Conservation (phyloP, 2,113 vertebrate genomes). For the Motacilla alba region DNA sequence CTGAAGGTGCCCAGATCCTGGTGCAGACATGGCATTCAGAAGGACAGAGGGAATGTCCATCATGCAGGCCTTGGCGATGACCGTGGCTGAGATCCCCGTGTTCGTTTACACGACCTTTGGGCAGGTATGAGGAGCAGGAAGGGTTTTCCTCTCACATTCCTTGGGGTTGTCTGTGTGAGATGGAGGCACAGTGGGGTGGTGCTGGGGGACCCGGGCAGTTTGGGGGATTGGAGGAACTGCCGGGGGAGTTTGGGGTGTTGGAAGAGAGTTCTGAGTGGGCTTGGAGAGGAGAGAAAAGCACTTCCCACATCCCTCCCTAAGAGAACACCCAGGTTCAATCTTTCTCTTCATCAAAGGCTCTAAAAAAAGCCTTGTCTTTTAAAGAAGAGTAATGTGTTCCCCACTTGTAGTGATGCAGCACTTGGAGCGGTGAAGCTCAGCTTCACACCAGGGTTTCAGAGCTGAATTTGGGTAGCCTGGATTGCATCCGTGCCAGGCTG, state of each 20-base stretch:
- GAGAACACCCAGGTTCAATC: neutral
- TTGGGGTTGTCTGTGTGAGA: neutral
- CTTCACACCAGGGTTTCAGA: neutral
- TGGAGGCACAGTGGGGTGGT: neutral
- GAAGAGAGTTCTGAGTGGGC: neutral
- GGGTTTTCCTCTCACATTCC: neutral
- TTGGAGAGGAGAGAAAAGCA: neutral
- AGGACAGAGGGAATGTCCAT: conserved; percentile 88
- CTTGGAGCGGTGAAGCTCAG: neutral
- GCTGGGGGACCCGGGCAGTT: neutral
- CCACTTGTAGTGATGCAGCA: neutral
- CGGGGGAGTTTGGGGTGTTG: neutral
- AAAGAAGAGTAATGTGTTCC: neutral
- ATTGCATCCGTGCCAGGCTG: neutral
- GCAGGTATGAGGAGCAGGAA: conserved; percentile 77
- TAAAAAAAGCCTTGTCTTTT: neutral
- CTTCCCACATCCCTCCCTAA: neutral
- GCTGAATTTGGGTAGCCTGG: neutral
- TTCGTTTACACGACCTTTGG: conserved; percentile 96
- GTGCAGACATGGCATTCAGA: conserved; percentile 83
- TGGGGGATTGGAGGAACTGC: neutral
- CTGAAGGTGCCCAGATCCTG: neutral
- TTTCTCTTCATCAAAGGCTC: neutral
- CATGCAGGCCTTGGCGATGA: conserved; percentile 97
- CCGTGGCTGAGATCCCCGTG: conserved; percentile 95